Evolutionary conservation across 2,888 invertebrate species (phyloP).

Genomic region (Macrophya annulata): DNA sequence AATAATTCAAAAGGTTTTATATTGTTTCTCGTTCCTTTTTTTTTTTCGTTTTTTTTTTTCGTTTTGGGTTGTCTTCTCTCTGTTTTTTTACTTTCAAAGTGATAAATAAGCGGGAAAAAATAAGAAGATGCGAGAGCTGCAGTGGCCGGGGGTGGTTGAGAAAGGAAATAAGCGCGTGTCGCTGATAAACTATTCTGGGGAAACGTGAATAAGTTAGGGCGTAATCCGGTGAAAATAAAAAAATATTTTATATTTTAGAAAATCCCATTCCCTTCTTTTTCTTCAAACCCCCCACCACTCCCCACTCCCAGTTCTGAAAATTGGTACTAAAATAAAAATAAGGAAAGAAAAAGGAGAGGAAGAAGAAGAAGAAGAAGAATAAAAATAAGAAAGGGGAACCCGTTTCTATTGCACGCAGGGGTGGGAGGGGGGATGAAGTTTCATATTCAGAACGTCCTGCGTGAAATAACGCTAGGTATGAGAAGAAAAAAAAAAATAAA

Average conservation of each 20-base stretch:
- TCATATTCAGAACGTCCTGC: conserved; percentile 52
- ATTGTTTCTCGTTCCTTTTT: conserved; percentile 23
- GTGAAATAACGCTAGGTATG: conserved; percentile 23
- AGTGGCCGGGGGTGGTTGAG: neutral
- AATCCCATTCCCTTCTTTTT: conserved; percentile 13
- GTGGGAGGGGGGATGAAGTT: conserved; percentile 63
- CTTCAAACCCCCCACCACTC: conserved; percentile 53
- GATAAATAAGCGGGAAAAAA: conserved; percentile 34
- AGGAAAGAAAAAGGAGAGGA: conserved; percentile 45
- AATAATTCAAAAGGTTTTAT: conserved; percentile 21
- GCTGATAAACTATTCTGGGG: conserved; percentile 34
- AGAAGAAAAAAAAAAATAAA: conserved; percentile 49
- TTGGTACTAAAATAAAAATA: conserved; percentile 64
- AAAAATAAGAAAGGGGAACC: neutral
- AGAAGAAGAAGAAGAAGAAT: neutral
- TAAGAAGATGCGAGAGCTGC: conserved; percentile 5
- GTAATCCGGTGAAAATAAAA: conserved; percentile 40
- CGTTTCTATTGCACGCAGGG: conserved; percentile 56
- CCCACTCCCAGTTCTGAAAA: conserved; percentile 57
- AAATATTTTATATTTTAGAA: conserved; percentile 62
- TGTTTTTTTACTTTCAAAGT: neutral
- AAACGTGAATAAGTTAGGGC: conserved; percentile 37
- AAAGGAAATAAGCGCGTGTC: neutral
- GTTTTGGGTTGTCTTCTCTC: neutral
- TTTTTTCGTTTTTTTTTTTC: neutral